Evolutionary conservation across 2,888 invertebrate genomes (phyloP).

Genomic region (Apodemia hepburni): DNA sequence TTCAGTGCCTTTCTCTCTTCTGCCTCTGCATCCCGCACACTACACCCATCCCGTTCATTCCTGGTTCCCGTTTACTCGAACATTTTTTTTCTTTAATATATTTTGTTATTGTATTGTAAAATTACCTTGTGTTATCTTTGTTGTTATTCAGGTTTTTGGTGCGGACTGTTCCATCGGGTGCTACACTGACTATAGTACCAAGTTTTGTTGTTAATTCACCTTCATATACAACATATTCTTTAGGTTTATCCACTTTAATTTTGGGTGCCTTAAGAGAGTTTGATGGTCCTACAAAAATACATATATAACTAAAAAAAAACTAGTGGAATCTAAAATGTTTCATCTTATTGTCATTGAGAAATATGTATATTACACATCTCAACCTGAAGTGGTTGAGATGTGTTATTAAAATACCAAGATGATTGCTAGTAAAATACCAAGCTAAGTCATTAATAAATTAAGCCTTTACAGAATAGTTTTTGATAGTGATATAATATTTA

Average conservation of each 20-base stretch:
- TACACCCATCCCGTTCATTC: too few relatives aligned
- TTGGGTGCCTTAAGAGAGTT: slow-evolving; percentile 72
- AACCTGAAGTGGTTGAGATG: too few relatives aligned
- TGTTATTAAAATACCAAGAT: too few relatives aligned
- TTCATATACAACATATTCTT: slow-evolving; percentile 67
- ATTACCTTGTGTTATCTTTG: slow-evolving; percentile 34
- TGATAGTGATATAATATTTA: too few relatives aligned
- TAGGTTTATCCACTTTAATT: slow-evolving; percentile 73
- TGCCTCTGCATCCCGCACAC: too few relatives aligned
- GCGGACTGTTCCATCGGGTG: slow-evolving; percentile 79
- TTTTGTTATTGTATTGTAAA: slow-evolving; percentile 16
- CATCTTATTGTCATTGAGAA: neutral
- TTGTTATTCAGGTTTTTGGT: slow-evolving; percentile 36
- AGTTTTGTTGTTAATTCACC: slow-evolving; percentile 82
- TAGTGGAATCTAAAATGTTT: slow-evolving; percentile 17
- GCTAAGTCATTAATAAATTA: too few relatives aligned
- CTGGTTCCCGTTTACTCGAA: too few relatives aligned
- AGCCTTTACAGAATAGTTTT: too few relatives aligned
- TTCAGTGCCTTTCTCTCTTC: too few relatives aligned
- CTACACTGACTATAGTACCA: slow-evolving; percentile 73
- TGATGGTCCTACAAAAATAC: slow-evolving; percentile 69
- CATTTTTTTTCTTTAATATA: too few relatives aligned
- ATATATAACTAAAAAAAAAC: slow-evolving; percentile 1
- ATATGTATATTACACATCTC: too few relatives aligned
- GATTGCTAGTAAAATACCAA: too few relatives aligned